Evolutionary conservation across 2,113 vertebrate species (phyloP).

Genomic region (Odocoileus hemionus): DNA sequence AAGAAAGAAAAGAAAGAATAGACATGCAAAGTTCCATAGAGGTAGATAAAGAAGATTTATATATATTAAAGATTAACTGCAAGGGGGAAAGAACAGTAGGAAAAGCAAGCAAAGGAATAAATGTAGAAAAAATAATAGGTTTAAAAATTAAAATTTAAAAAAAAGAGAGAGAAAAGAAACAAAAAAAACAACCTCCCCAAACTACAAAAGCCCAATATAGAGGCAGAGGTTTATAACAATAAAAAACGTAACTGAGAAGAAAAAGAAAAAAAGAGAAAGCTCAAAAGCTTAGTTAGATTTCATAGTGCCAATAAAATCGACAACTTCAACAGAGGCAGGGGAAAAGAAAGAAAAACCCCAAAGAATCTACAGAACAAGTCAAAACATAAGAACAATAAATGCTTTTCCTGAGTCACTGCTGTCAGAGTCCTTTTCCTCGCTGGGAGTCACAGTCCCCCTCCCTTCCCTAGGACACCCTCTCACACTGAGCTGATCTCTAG

Average conservation of each 20-base stretch:
- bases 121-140: background rate
- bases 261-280: background rate
- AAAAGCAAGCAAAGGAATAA: background rate
- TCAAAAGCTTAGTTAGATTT: background rate
- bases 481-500: background rate
- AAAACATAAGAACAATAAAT: background rate
- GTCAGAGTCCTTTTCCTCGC: background rate
- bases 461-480: background rate
- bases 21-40: background rate
- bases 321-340: background rate
- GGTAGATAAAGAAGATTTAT: background rate
- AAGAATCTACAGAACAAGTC: background rate
- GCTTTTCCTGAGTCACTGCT: background rate
- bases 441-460: background rate
- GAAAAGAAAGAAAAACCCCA: background rate
- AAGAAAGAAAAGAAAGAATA: background rate
- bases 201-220: background rate
- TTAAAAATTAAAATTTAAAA: background rate
- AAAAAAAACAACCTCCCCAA: background rate
- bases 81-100: background rate
- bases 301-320: background rate
- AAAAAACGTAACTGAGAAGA: background rate
- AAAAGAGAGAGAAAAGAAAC: background rate
- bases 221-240: background rate
- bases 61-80: background rate